Base-by-base conservation (phyloP, 1,140 invertebrate species). In the Anoplophora glabripennis region DNA sequence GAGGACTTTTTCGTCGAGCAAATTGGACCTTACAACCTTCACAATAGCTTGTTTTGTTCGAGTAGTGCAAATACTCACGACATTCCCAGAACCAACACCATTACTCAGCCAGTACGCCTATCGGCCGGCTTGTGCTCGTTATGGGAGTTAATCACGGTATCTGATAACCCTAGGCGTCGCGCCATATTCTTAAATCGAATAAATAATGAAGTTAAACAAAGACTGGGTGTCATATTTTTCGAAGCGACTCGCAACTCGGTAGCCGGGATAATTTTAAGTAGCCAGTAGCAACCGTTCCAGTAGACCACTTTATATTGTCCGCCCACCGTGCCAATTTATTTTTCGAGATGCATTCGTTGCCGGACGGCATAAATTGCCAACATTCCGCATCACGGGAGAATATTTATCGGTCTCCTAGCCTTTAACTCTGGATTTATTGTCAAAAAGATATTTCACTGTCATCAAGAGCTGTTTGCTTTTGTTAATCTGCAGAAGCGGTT, bases 191-290 rank as follows among this genome's bases (percentile, higher is more conserved):
- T 37, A 52, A 52, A 52, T 52, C 15, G 35, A 52, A 52, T 40
- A 40, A 18, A 52, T 52, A 52, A 52, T 35, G n/a, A 18, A 52
- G 35, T 21, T 18, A 35, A 49, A 49, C 28, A 49, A 49, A 49
- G 47, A 4, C 34, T 49, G 47, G 47, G 33, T 40, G 49, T 52
- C 49, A 52, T 52, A 52, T 52, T 38, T 52, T 52, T 40, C 28
- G 49, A 52, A 14, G 36, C 40, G 38, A 52, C 38, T 33, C 14
- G 28, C 28, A 38, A 38, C 15, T 52, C 49, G 36, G 49, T 52
- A 52, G 49, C 49, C 9, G 36, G 35, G 40, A 52, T 52, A 52
- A 52, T 52, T 52, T 52, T 21, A 40, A 52, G 34, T 52, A 52
- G 49, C 49, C 49, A 38, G 35, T 52, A 52, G 49, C 49, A 35